phyloP scores from a whole-genome alignment of 2,888 invertebrate species.

The Leptarthrus brevirostris region DNA sequence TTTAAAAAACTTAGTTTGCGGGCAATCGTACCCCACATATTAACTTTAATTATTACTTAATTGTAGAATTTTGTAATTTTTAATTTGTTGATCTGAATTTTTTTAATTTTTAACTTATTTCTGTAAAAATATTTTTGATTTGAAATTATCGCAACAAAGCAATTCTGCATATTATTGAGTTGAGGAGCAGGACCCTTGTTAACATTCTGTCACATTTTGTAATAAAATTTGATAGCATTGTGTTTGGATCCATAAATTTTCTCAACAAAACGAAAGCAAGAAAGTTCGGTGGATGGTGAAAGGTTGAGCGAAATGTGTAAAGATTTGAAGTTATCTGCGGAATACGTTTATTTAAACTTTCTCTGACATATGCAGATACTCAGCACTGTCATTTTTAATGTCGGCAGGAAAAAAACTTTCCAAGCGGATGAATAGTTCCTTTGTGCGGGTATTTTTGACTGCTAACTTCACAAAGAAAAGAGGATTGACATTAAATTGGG shows the following conservation, averaged over 20 bases:
- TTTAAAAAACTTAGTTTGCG: too few relatives aligned
- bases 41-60: too few relatives aligned
- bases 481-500: too few relatives aligned
- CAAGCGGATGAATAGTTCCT: too few relatives aligned
- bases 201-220: conserved; percentile 41
- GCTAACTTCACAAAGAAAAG: too few relatives aligned
- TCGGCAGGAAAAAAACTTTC: too few relatives aligned
- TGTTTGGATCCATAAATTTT: conserved; percentile 27
- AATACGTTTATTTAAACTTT: not conserved
- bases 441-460: too few relatives aligned
- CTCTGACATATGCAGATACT: not conserved
- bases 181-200: conserved; percentile 20
- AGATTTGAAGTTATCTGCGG: not conserved
- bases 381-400: too few relatives aligned
- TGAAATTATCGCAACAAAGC: not conserved
- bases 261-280: conserved; percentile 2
- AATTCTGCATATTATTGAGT: conserved; percentile 6
- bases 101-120: conserved; percentile 2
- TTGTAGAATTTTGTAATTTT: too few relatives aligned
- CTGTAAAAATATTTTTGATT: too few relatives aligned
- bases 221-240: conserved; percentile 41
- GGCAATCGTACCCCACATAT: too few relatives aligned
- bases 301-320: not conserved
- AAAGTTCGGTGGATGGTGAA: not conserved
- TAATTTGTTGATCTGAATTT: too few relatives aligned